phyloP scores from a whole-genome alignment of 2,888 invertebrate species.

The Argyresthia albistria region DNA sequence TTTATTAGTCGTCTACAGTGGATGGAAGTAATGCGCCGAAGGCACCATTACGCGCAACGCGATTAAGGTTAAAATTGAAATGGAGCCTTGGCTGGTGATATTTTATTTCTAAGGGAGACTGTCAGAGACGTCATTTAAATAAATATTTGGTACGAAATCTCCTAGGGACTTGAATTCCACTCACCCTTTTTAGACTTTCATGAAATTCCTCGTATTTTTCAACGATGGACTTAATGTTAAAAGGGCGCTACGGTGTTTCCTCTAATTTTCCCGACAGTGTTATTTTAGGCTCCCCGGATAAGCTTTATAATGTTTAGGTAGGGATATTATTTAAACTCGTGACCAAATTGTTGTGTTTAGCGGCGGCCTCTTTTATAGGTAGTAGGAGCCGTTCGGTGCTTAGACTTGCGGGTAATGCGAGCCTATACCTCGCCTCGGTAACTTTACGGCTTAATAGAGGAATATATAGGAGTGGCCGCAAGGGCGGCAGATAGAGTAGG shows the following conservation, averaged over 20 bases:
- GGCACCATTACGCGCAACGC: conserved; percentile 28
- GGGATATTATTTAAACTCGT: conserved; percentile 4
- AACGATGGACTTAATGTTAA: conserved; percentile 13
- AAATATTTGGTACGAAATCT: conserved; percentile 38
- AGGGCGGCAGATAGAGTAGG: no score
- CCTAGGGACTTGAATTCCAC: conserved; percentile 27
- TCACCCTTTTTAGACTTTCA: conserved; percentile 16
- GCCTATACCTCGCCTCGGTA: neutral
- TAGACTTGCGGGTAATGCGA: neutral
- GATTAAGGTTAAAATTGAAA: conserved; percentile 35
- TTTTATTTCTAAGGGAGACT: conserved; percentile 31
- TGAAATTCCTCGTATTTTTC: conserved; percentile 17
- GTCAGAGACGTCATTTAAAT: conserved; percentile 35
- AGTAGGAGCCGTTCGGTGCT: neutral
- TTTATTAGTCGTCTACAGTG: conserved; percentile 30
- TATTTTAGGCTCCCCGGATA: conserved; percentile 14
- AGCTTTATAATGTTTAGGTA: conserved; percentile 13
- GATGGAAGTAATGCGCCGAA: conserved; percentile 19
- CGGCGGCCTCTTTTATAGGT: neutral
- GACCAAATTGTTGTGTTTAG: conserved; percentile 1
- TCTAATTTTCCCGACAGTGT: conserved; percentile 15
- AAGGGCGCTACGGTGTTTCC: conserved; percentile 12
- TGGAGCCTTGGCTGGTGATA: conserved; percentile 21
- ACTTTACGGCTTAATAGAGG: neutral
- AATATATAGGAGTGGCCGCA: neutral